Base-by-base conservation (phyloP, 1,140 invertebrate genomes). In the Limonius californicus region DNA sequence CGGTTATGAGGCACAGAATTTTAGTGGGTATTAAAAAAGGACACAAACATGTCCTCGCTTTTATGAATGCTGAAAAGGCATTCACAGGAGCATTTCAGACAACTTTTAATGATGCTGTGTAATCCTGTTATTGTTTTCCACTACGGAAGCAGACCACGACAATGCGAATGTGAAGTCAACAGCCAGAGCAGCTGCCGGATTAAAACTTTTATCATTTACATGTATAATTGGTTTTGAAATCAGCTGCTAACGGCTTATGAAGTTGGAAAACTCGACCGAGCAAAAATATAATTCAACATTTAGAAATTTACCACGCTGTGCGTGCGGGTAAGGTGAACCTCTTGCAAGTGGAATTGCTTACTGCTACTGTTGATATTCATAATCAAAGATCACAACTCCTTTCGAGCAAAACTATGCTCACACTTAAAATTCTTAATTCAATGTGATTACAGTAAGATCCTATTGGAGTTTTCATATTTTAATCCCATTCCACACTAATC, bases 51-150 rank as follows among this genome's bases (percentile, higher is more conserved):
- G 27, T 11, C 4, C 4, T 6, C n/a, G n/a, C n/a, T 45, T 18
- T 45, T 45, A 45, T n/a, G 4, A n/a, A 45, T 4, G n/a, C 16
- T 45, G 43, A 45, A 45, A 45, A 45, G 43, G 43, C 43, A 45
- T 45, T 45, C 15, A 45, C 43, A 45, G 15, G n/a, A 45, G 4
- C 15, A 32, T 45, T 45, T n/a, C 6, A 45, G n/a, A 45, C 43
- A 45, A 45, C 43, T 45, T 45, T 45, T 45, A 45, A 45, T n/a
- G n/a, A n/a, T n/a, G n/a, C n/a, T n/a, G n/a, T 45, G 43, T 45
- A 45, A 45, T 45, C 43, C 43, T 45, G 43, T 45, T 45, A 45
- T 45, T 45, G 43, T 45, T 45, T 45, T n/a, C 43, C 7, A 45
- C 43, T 15, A n/a, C n/a, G 43, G 43, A 45, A 15, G n/a, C n/a